phyloP scores from a whole-genome alignment of 2,113 vertebrate species.

The Cottus gobio region DNA sequence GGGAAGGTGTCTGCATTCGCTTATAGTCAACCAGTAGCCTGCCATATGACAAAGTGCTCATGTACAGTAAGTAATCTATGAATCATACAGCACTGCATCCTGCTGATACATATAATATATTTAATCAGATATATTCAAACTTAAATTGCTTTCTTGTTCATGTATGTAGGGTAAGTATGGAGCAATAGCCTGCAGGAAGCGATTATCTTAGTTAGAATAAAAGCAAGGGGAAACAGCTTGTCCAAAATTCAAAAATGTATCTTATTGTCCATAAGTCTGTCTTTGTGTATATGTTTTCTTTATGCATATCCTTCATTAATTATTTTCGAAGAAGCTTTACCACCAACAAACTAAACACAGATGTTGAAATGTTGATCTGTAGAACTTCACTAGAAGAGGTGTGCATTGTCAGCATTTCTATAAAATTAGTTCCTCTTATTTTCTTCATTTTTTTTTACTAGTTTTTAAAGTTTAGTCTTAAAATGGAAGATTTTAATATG shows the following conservation, averaged over 20 bases:
- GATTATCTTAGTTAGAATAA: background rate
- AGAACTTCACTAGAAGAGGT: background rate
- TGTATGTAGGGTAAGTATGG: background rate
- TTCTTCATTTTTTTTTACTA: background rate
- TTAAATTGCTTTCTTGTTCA: background rate
- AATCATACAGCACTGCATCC: background rate
- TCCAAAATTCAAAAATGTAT: background rate
- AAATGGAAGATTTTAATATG: background rate
- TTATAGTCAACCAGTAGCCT: background rate
- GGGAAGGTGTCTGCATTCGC: conserved; percentile 22
- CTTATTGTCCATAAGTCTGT: background rate
- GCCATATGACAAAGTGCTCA: conserved; percentile 33
- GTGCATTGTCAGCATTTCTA: background rate
- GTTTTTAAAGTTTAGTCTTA: background rate
- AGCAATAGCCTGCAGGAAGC: background rate
- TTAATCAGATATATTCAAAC: background rate
- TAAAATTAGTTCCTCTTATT: background rate
- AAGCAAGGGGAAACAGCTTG: background rate
- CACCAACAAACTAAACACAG: background rate
- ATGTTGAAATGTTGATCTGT: background rate
- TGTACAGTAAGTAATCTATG: conserved; percentile 6
- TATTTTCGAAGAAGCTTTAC: background rate
- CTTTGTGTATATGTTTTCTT: background rate
- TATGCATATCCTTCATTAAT: background rate
- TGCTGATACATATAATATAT: background rate